phyloP scores from a whole-genome alignment of 1,140 invertebrate genomes.

The Macrotrachela quadricornifera region DNA sequence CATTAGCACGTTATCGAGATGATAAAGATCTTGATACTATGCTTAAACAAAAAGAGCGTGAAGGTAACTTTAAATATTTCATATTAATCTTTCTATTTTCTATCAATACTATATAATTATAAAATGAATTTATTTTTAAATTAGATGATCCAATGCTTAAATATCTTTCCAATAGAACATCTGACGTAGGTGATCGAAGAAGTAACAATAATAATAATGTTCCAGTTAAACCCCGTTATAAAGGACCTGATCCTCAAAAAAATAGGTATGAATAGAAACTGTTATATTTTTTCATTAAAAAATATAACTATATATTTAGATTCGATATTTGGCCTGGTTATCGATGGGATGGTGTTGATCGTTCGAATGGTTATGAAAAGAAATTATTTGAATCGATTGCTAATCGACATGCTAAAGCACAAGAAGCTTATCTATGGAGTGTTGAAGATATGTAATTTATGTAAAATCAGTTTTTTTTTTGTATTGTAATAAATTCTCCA shows the following conservation, averaged over 20 bases:
- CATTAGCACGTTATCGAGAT: constrained; percentile 62
- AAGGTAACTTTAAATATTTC: constrained; percentile 31
- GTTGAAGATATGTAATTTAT: constrained; percentile 64
- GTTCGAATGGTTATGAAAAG: constrained; percentile 88
- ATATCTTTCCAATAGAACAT: constrained; percentile 42
- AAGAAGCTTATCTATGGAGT: constrained; percentile 81
- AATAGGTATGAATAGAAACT: constrained; percentile 39
- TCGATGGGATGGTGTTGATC: constrained; percentile 90
- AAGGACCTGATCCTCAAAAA: constrained; percentile 50
- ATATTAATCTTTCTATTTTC: not conserved
- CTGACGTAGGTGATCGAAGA: not conserved
- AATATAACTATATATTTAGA: not conserved
- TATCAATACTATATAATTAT: too few relatives aligned
- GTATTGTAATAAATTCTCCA: too few relatives aligned
- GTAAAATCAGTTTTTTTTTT: not conserved
- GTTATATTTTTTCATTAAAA: too few relatives aligned
- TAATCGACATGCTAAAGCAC: constrained; percentile 48
- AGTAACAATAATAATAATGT: constrained; percentile 14
- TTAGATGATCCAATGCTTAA: constrained; percentile 62
- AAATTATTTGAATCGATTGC: constrained; percentile 59
- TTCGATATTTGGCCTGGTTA: constrained; percentile 74
- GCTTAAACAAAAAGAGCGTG: constrained; percentile 49
- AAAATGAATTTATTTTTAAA: not conserved
- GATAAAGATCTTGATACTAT: constrained; percentile 62
- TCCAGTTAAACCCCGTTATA: constrained; percentile 45